A percentile compares a stretch with the other conserved stretches of the same genome.
These are phyloP conservation scores for Myotis planiceps DNA, from an alignment of 2,797 vertebrate species.

Conservation along the genomic window DNA sequence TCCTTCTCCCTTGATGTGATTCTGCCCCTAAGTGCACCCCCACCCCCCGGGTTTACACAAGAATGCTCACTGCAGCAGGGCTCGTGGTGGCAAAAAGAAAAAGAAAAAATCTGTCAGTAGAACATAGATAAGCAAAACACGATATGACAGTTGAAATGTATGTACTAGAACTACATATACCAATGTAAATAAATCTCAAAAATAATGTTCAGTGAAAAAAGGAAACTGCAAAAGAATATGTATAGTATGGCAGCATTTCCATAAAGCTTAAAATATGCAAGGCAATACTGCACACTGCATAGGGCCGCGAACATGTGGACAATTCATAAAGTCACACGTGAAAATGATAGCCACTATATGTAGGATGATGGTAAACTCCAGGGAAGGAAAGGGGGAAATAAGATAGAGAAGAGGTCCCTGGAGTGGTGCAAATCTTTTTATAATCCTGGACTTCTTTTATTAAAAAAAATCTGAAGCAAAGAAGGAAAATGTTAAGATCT, in stretches of 20 bases:
- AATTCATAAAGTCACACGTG: background rate
- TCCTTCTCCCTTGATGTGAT: background rate
- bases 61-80: background rate
- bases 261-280: background rate
- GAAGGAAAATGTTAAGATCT: background rate
- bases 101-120: background rate
- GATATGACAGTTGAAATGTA: background rate
- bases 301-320: background rate
- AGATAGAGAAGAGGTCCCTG: background rate
- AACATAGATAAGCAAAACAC: background rate
- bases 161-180: background rate
- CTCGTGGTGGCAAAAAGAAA: background rate
- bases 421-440: background rate
- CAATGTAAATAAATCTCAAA: background rate
- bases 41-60: background rate
- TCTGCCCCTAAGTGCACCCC: background rate
- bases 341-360: slow-evolving; percentile 17
- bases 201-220: slow-evolving; percentile 4
- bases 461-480: background rate
- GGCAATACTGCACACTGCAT: background rate
- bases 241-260: background rate
- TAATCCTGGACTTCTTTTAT: background rate
- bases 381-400: background rate
- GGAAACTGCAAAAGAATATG: background rate
- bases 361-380: background rate